These are phyloP conservation scores for Zootoca vivipara DNA, from an alignment of 2,113 vertebrate species.

Conservation along the genomic window DNA sequence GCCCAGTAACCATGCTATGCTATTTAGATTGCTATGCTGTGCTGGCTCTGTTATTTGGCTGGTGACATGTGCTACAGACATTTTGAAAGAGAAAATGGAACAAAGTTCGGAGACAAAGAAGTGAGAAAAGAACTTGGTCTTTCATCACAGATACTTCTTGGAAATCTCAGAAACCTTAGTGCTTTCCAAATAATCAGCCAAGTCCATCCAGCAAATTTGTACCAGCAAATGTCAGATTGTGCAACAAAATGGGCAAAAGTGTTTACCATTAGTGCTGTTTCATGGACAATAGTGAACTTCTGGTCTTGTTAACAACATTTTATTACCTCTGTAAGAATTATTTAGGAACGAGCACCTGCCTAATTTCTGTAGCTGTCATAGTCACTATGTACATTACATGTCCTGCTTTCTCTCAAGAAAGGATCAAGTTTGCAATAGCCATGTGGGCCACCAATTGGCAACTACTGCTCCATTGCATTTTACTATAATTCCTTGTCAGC, in stretches of 20 bases:
- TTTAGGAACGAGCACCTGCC: not conserved
- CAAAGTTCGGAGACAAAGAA: not conserved
- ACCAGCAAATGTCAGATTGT: not conserved
- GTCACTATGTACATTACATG: not conserved
- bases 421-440: not conserved
- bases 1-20: no score
- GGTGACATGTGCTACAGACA: not conserved
- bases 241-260: not conserved
- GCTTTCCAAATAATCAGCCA: not conserved
- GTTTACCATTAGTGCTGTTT: not conserved
- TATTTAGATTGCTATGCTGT: no score
- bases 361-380: not conserved
- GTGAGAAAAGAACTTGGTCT: not conserved
- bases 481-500: not conserved
- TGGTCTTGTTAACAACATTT: not conserved
- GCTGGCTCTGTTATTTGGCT: not conserved
- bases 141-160: not conserved
- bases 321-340: not conserved
- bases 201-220: not conserved
- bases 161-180: not conserved
- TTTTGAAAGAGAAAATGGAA: not conserved
- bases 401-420: not conserved
- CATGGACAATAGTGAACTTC: constrained; percentile 4
- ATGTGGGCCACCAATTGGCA: not conserved
- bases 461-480: not conserved